Evolutionary conservation across 2,113 vertebrate species (phyloP).

Genomic region (Cyprinodon tularosa): DNA sequence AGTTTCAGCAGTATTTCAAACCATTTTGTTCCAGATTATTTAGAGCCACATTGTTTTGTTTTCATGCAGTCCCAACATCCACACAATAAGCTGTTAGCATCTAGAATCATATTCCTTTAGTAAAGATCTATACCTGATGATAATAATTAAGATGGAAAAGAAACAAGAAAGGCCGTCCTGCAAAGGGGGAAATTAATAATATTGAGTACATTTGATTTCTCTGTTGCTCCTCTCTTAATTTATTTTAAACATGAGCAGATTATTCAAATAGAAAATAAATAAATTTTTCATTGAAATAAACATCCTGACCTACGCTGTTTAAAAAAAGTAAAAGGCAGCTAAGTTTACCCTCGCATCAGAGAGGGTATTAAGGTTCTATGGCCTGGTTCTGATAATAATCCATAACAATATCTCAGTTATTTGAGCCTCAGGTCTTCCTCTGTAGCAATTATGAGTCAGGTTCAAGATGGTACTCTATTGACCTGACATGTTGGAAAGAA

Average conservation of each 20-base stretch:
- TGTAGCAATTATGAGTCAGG: slow-evolving; percentile 1
- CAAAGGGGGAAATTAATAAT: no score
- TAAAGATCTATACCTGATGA: no score
- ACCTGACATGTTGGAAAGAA: slow-evolving; percentile 33
- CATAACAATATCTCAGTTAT: slow-evolving; percentile 4
- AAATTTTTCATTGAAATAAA: neutral
- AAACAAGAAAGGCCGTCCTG: no score
- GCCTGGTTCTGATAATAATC: slow-evolving; percentile 5
- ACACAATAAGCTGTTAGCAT: no score
- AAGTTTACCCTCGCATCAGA: neutral
- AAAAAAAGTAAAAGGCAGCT: neutral
- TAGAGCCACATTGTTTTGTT: no score
- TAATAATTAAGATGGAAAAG: no score
- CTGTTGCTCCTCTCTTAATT: no score
- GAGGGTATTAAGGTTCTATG: slow-evolving; percentile 9
- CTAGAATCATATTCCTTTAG: no score
- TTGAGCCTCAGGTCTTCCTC: slow-evolving; percentile 11
- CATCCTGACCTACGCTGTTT: no score
- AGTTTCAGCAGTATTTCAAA: slow-evolving; percentile 2
- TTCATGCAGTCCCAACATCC: no score
- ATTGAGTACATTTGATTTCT: no score
- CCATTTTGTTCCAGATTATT: neutral
- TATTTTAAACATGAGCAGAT: no score
- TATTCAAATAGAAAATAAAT: neutral
- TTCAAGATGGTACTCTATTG: slow-evolving; percentile 14